Evolutionary conservation across 2,888 invertebrate species (phyloP).

Genomic region (Spicauda simplicius): DNA sequence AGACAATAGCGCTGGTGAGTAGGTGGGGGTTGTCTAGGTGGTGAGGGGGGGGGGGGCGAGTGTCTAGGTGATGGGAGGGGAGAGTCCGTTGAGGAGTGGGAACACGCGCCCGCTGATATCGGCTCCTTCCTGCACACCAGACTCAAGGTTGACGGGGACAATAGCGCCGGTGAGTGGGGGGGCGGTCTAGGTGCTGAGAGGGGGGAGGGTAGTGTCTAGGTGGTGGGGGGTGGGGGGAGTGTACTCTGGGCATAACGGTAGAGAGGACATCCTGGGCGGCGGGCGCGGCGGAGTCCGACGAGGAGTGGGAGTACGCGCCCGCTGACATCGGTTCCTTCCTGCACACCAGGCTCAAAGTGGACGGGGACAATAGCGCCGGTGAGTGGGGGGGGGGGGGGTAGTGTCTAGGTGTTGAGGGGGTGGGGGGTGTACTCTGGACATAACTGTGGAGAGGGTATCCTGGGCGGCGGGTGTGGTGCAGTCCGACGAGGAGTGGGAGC

Average conservation of each 20-base stretch:
- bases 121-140: conserved; percentile 75
- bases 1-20: conserved; percentile 71
- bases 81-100: conserved; percentile 75
- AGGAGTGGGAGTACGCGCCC: conserved; percentile 69
- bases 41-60: too few species aligned
- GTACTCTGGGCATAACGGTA: too few species aligned
- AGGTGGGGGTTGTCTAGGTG: too few species aligned
- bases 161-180: conserved; percentile 66
- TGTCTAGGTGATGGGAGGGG: too few species aligned
- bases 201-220: too few species aligned
- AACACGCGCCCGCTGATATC: conserved; percentile 74
- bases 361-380: background rate
- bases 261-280: too few species aligned
- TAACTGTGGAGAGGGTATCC: conserved; percentile 70
- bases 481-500: conserved; percentile 76
- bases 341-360: conserved; percentile 42
- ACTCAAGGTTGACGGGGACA: conserved; percentile 70
- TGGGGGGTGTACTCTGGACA: conserved; percentile 77
- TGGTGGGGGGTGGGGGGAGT: too few species aligned
- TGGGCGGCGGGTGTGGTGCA: conserved; percentile 55
- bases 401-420: too few species aligned
- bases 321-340: conserved; percentile 79
- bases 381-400: background rate
- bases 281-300: too few species aligned
- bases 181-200: too few species aligned